phyloP scores from a whole-genome alignment of 2,797 vertebrate genomes.

The Gastrophryne carolinensis region DNA sequence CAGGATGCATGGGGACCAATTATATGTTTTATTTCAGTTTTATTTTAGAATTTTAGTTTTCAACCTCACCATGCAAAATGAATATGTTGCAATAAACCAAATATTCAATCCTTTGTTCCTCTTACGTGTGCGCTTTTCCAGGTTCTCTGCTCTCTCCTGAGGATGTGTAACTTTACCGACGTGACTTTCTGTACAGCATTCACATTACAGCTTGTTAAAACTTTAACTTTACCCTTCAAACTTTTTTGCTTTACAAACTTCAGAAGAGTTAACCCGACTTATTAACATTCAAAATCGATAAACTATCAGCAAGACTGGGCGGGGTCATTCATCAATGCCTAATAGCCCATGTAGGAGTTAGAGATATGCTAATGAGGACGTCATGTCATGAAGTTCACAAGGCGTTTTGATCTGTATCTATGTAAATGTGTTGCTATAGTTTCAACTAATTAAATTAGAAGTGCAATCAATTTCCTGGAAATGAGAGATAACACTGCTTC shows the following conservation, averaged over 20 bases:
- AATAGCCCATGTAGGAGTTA: constrained; percentile 5
- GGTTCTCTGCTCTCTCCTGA: not conserved
- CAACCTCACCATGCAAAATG: no score
- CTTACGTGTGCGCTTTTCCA: no score
- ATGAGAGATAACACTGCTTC: constrained; percentile 16
- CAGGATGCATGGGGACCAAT: no score
- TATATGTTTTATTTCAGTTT: no score
- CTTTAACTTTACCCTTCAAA: constrained; percentile 26
- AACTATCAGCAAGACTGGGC: not conserved
- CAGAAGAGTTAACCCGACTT: constrained; percentile 12
- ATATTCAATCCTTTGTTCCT: no score
- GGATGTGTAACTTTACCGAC: not conserved
- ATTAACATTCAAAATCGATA: constrained; percentile 40
- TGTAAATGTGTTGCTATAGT: constrained; percentile 25
- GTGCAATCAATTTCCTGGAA: constrained; percentile 26
- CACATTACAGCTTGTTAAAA: not conserved
- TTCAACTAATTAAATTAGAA: constrained; percentile 35
- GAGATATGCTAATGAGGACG: constrained; percentile 34
- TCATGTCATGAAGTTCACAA: constrained; percentile 18
- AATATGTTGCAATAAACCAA: no score
- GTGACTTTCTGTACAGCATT: not conserved
- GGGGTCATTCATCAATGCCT: constrained; percentile 29
- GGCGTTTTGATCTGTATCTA: constrained; percentile 31
- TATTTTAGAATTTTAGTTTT: no score
- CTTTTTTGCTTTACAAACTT: constrained; percentile 9